Percentiles rank a stretch among this genome's conserved stretches.
phyloP scores from a whole-genome alignment of 2,888 invertebrate species.

The Andrena chrysosceles region DNA sequence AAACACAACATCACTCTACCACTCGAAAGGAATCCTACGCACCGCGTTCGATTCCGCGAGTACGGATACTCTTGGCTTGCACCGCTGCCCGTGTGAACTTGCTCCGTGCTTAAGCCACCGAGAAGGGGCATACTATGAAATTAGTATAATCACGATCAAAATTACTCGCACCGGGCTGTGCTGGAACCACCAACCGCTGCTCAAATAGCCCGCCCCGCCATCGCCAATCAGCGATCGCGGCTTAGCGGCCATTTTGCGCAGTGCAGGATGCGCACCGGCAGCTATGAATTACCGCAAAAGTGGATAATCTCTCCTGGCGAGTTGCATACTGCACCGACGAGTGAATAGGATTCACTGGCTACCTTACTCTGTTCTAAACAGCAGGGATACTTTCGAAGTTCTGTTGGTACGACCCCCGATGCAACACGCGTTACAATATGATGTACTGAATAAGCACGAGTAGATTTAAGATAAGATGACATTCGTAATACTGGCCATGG shows the following conservation, averaged over 20 bases:
- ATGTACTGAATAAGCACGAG: neutral
- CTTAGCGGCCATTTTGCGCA: constrained; percentile 78
- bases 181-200: constrained; percentile 79
- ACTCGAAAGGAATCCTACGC: constrained; percentile 18
- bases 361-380: neutral
- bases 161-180: constrained; percentile 77
- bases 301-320: constrained; percentile 73
- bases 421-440: neutral
- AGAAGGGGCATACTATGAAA: constrained; percentile 80
- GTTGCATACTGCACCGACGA: constrained; percentile 46
- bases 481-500: constrained; percentile 10
- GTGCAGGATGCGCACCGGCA: constrained; percentile 70
- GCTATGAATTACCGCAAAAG: constrained; percentile 76
- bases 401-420: neutral
- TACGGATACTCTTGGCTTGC: constrained; percentile 65
- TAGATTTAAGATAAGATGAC: constrained; percentile 23
- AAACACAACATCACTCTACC: constrained; percentile 26
- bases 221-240: constrained; percentile 75
- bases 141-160: constrained; percentile 82
- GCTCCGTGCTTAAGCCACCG: constrained; percentile 74
- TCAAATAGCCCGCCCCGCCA: constrained; percentile 78
- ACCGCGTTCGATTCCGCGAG: constrained; percentile 60
- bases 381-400: neutral
- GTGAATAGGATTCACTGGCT: neutral
- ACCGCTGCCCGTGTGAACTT: constrained; percentile 73